Evolutionary conservation across 2,113 vertebrate species (phyloP).

Genomic region (Castor canadensis): DNA sequence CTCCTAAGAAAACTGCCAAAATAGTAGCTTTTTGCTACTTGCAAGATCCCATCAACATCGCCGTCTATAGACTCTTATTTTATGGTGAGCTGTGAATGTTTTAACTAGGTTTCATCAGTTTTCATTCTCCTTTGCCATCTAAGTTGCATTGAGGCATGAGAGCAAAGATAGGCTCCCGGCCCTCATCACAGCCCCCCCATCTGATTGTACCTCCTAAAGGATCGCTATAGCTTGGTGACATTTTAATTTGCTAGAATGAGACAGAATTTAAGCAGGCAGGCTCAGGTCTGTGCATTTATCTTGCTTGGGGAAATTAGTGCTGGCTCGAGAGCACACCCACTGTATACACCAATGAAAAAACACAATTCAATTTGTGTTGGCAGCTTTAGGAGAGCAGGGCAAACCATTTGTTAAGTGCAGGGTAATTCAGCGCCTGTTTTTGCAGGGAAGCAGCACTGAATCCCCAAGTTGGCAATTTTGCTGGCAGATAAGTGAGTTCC

Average conservation of each 20-base stretch:
- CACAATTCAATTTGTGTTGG: slow-evolving; percentile 78
- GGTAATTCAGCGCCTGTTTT: slow-evolving; percentile 72
- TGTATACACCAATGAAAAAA: slow-evolving; percentile 76
- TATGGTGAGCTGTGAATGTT: slow-evolving; percentile 26
- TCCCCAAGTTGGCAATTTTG: slow-evolving; percentile 74
- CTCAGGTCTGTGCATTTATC: slow-evolving; percentile 80
- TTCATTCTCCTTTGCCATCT: slow-evolving; percentile 61
- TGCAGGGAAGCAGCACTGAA: slow-evolving; percentile 56
- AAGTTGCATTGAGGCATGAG: not conserved
- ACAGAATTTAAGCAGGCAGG: slow-evolving; percentile 73
- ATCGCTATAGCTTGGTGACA: slow-evolving; percentile 76
- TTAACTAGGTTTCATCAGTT: slow-evolving; percentile 25
- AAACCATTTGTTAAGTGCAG: slow-evolving; percentile 74
- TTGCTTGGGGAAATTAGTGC: slow-evolving; percentile 81
- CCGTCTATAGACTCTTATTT: not conserved
- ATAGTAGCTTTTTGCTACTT: slow-evolving; percentile 29
- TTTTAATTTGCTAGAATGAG: slow-evolving; percentile 82
- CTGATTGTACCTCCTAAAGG: slow-evolving; percentile 68
- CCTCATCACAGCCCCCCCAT: not conserved
- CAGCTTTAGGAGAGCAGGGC: slow-evolving; percentile 73
- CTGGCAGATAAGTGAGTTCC: slow-evolving; percentile 72
- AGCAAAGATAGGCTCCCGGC: not conserved
- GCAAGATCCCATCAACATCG: not conserved
- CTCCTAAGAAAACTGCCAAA: slow-evolving; percentile 10
- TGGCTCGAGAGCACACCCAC: slow-evolving; percentile 71